Conservation (phyloP, 2,113 vertebrate species). For the Zosterops hypoxanthus region DNA sequence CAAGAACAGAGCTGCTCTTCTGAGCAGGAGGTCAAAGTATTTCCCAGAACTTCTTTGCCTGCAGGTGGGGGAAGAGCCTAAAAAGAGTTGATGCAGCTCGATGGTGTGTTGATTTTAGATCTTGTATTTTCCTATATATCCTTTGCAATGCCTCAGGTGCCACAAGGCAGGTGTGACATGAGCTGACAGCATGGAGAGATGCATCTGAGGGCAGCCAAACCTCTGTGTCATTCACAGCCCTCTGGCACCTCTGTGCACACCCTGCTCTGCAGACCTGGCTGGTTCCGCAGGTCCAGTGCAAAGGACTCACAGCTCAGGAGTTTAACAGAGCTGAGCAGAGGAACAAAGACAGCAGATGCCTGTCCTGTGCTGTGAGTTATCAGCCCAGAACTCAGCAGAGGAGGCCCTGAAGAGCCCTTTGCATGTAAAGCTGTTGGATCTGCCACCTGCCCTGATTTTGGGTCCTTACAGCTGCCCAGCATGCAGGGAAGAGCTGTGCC, state of each 20-base stretch:
- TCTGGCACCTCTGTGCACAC: not conserved
- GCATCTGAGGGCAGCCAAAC: not conserved
- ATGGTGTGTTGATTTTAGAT: accelerated
- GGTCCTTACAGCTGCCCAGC: accelerated
- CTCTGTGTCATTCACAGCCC: accelerated
- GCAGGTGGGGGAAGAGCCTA: not conserved
- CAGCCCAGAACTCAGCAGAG: not conserved
- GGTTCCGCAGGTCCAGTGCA: not conserved
- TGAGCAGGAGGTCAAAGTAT: not conserved
- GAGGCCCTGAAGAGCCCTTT: not conserved
- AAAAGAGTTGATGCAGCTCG: accelerated
- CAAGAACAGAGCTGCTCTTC: not conserved
- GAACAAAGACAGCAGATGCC: not conserved
- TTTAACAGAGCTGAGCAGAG: not conserved
- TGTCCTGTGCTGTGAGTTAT: not conserved
- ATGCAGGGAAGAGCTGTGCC: not conserved
- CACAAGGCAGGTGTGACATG: not conserved
- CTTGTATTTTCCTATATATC: not conserved
- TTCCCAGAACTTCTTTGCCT: not conserved
- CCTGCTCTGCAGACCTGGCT: accelerated
- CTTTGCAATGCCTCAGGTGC: not conserved
- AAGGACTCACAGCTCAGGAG: accelerated
- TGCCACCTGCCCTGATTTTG: not conserved
- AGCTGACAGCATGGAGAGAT: not conserved
- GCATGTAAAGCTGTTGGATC: not conserved